phyloP scores from a whole-genome alignment of 2,797 vertebrate genomes.

The Cyclopterus lumpus region DNA sequence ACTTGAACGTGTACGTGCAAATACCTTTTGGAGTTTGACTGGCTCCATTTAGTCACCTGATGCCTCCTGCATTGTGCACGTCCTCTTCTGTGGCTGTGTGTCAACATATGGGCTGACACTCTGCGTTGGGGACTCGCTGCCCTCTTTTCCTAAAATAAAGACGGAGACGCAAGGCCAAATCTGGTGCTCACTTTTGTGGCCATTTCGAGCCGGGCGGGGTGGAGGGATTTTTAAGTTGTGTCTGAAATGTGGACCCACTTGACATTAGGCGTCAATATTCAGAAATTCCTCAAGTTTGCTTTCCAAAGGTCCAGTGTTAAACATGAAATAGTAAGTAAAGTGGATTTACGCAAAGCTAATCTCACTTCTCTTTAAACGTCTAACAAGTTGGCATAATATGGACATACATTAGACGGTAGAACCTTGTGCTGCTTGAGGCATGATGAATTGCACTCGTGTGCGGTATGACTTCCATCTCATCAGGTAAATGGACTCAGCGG shows the following conservation, averaged over 20 bases:
- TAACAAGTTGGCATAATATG: background rate
- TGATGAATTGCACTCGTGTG: slow-evolving; percentile 22
- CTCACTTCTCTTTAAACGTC: background rate
- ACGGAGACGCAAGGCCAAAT: slow-evolving; percentile 60
- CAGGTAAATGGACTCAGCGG: slow-evolving; percentile 43
- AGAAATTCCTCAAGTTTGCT: background rate
- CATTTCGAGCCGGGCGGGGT: slow-evolving; percentile 12
- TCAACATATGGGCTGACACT: slow-evolving; percentile 64
- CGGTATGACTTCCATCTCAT: slow-evolving; percentile 36
- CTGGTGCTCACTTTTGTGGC: slow-evolving; percentile 46
- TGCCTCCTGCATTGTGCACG: slow-evolving; percentile 35
- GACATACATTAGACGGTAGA: background rate
- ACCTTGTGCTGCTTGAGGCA: slow-evolving; percentile 12
- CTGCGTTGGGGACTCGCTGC: slow-evolving; percentile 59
- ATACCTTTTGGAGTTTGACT: background rate
- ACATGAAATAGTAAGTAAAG: background rate
- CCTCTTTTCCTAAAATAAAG: slow-evolving; percentile 82
- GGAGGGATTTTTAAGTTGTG: slow-evolving; percentile 1
- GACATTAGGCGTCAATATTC: background rate
- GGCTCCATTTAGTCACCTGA: background rate
- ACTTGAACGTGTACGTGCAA: background rate
- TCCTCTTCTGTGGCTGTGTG: slow-evolving; percentile 48
- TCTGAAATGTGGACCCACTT: slow-evolving; percentile 2
- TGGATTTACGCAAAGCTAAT: background rate
- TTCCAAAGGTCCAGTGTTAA: too few relatives aligned